Evolutionary conservation across 2,888 invertebrate genomes (phyloP).

Genomic region (Rhaphigaster nebulosa): DNA sequence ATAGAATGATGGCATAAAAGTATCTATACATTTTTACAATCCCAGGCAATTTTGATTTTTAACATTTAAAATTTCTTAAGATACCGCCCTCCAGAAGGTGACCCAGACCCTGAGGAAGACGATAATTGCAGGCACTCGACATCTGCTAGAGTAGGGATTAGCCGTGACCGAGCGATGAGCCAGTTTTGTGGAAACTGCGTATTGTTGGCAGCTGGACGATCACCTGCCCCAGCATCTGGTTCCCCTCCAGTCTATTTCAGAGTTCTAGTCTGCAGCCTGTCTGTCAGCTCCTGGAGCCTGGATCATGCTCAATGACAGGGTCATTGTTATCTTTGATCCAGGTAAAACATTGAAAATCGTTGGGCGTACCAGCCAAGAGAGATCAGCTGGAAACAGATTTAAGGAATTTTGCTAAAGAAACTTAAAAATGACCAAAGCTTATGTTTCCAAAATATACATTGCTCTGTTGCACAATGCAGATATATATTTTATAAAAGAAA

Average conservation of each 20-base stretch:
- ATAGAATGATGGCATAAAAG: no score
- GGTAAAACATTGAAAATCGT: not conserved
- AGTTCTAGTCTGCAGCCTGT: not conserved
- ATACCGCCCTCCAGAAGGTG: not conserved
- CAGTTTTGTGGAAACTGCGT: slow-evolving; percentile 56
- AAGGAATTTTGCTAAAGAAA: no score
- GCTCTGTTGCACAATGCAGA: no score
- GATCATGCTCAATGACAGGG: not conserved
- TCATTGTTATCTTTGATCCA: not conserved
- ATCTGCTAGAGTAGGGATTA: slow-evolving; percentile 43
- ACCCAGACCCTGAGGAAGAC: not conserved
- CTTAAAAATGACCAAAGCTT: no score
- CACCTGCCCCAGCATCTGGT: slow-evolving; percentile 42
- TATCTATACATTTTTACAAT: no score
- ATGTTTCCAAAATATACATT: no score
- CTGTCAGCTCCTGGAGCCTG: not conserved
- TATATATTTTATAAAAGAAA: no score
- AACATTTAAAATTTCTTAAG: not conserved
- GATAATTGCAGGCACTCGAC: not conserved
- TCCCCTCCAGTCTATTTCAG: not conserved
- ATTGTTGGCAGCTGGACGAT: not conserved
- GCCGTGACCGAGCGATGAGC: slow-evolving; percentile 39
- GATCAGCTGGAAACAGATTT: no score
- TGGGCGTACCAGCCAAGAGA: not conserved
- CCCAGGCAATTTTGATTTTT: not conserved